Evolutionary conservation across 2,888 invertebrate genomes (phyloP), one percentile per base, ranked within the genome.

Genomic region (Vannuccia rotundouncinata): DNA sequence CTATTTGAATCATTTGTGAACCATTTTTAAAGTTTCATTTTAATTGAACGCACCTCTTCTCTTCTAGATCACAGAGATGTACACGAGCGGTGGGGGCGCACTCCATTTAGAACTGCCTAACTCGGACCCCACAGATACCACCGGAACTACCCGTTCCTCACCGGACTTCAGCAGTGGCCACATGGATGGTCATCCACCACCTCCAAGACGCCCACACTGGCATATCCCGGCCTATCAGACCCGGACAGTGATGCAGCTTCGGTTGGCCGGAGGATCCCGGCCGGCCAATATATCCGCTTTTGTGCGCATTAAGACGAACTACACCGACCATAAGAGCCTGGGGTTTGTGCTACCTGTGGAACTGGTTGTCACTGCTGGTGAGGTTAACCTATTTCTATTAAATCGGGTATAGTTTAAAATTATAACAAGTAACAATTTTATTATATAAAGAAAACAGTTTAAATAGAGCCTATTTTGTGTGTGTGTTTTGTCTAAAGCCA

Each of bases 201-300:
- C 5, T 45, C 10, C 10, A 17, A 5, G 10, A 10, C 66, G 66
- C 2, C 10, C 92, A 84, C 89, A 94, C 84, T 95, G 96, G 96
- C 89, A 93, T 87, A 93, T 98, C 86, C 93, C 94, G 84, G 94
- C 97, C 80, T 93, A 92, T 88, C 91, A 93, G 86, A 91, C 93
- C 74, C 94, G 94, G 88, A 92, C 94, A 82, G 92, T 98, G 81
- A 95, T 95, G 89, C 91, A 92, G 83, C 92, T 95, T 83, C 91
- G 91, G 85, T 93, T 94, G 88, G 90, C 92, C 85, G 66, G 66
- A 66, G 93, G 92, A 73, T 90, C 91, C 83, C 90, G 90, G 83
- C 92, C 92, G 85, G 92, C 92, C 85, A 94, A 94, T 88, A 92
- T 94, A 87, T 93, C 94, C 81, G 92, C 93, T 45, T 94, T 93